Evolutionary conservation across 2,797 vertebrate genomes (phyloP).

Genomic region (Macropus fuliginosus): DNA sequence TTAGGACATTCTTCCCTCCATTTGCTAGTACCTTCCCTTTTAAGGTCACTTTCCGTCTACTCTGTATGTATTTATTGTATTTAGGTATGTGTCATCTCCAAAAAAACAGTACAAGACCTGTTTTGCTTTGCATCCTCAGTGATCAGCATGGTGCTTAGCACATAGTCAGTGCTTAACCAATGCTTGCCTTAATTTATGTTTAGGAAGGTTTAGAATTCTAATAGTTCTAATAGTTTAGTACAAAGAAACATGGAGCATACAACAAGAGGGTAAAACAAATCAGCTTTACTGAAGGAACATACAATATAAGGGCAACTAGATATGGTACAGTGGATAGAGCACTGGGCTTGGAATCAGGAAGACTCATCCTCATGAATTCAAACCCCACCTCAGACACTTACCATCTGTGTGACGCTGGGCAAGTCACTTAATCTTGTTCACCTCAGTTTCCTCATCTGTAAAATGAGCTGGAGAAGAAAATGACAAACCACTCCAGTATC

Average conservation of each 20-base stretch:
- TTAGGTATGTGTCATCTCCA: background rate
- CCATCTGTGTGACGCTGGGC: background rate
- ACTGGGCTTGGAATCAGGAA: background rate
- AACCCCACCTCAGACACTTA: background rate
- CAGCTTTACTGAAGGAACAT: too few species aligned
- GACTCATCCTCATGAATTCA: background rate
- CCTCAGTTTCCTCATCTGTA: background rate
- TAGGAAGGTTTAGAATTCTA: too few species aligned
- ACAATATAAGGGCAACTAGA: background rate
- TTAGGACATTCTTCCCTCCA: background rate
- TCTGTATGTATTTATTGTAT: background rate
- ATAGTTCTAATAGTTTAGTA: too few species aligned
- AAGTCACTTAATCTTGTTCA: background rate
- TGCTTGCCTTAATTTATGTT: too few species aligned
- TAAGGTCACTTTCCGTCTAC: background rate
- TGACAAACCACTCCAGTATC: background rate
- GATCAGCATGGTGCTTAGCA: too few species aligned
- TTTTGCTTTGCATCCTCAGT: background rate
- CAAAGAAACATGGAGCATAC: too few species aligned
- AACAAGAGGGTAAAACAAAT: too few species aligned
- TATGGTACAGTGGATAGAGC: background rate
- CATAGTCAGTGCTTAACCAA: too few species aligned
- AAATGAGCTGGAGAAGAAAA: background rate
- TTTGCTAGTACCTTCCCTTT: background rate
- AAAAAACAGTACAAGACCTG: background rate